These are phyloP conservation scores for Quadriops clusia DNA, from an alignment of 2,888 invertebrate species.

Conservation along the genomic window DNA sequence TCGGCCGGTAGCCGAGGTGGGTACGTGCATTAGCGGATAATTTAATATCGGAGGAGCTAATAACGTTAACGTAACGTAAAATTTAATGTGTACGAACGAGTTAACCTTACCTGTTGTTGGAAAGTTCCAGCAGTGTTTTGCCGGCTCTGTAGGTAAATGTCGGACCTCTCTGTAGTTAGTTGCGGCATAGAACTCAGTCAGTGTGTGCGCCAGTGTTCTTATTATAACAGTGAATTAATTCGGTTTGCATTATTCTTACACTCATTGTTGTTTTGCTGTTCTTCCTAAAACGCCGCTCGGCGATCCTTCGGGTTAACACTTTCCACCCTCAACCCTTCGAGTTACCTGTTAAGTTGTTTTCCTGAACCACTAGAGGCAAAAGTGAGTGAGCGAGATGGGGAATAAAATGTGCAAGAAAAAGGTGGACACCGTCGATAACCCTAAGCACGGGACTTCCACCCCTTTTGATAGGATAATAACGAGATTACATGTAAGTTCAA, in stretches of 20 bases:
- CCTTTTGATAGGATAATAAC: constrained; percentile 32
- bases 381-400: constrained; percentile 24
- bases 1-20: too few species aligned
- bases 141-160: constrained; percentile 13
- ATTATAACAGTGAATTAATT: too few species aligned
- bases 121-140: constrained; percentile 12
- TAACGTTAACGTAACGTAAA: constrained; percentile 11
- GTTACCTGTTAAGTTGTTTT: too few species aligned
- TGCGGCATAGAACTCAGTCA: background rate
- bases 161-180: background rate
- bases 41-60: constrained; percentile 1
- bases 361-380: too few species aligned
- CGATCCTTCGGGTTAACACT: too few species aligned
- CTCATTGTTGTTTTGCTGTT: too few species aligned
- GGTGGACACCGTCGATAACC: constrained; percentile 22
- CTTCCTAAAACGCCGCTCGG: too few species aligned
- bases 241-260: too few species aligned
- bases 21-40: too few species aligned
- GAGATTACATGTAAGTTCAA: constrained; percentile 31
- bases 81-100: constrained; percentile 11
- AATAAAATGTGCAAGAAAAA: constrained; percentile 34
- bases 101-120: constrained; percentile 14
- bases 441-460: constrained; percentile 23
- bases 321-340: too few species aligned
- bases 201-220: background rate